These are phyloP conservation scores for Neoitamus cyanurus DNA, from an alignment of 2,888 invertebrate genomes.

Conservation along the genomic window DNA sequence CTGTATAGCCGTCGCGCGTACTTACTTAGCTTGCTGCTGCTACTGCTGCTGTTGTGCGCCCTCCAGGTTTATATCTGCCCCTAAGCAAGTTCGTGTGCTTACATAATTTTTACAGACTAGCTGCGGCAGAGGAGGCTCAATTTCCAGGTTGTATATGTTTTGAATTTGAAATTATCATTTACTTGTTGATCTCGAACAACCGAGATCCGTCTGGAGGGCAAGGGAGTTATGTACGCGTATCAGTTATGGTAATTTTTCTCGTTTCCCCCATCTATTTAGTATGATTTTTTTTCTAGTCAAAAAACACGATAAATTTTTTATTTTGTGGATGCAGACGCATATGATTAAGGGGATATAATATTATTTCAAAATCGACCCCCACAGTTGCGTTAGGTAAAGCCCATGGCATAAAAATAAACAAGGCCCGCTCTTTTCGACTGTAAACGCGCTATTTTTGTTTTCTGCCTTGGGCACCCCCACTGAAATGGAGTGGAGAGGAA, in stretches of 20 bases:
- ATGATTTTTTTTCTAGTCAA: no score
- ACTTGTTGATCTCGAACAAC: slow-evolving; percentile 8
- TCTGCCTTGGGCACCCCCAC: no score
- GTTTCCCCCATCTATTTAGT: background rate
- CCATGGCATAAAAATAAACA: no score
- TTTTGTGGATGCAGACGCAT: no score
- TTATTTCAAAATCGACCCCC: no score
- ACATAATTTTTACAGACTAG: slow-evolving; percentile 20
- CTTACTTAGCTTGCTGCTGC: background rate
- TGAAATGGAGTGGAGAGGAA: no score
- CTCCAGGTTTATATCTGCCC: background rate
- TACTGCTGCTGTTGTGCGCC: background rate
- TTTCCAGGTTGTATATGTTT: slow-evolving; percentile 36
- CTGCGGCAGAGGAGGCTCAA: background rate
- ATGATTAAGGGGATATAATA: no score
- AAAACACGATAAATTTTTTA: no score
- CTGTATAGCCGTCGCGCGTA: no score
- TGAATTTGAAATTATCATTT: slow-evolving; percentile 28
- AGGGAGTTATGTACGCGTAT: background rate
- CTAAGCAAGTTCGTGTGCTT: slow-evolving; percentile 10
- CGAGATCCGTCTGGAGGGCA: background rate
- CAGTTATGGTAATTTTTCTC: background rate
- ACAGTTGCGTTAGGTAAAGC: no score
- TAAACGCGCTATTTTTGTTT: no score
- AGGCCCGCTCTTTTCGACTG: no score